Evolutionary conservation across 2,113 vertebrate genomes (phyloP).

Genomic region (Leucosticte australis): DNA sequence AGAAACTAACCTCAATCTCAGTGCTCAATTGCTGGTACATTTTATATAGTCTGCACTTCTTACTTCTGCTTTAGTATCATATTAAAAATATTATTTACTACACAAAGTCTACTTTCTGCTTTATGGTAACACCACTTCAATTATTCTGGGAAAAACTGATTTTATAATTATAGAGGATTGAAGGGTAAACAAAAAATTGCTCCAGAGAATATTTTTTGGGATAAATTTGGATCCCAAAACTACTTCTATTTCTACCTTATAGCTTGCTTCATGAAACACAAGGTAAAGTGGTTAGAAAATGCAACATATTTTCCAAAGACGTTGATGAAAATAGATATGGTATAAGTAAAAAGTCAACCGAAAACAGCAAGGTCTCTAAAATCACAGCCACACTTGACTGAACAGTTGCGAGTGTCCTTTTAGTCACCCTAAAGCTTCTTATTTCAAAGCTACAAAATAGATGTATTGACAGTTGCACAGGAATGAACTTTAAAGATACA

Average conservation of each 20-base stretch:
- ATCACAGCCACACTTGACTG: neutral
- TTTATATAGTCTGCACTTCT: neutral
- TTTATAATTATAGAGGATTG: neutral
- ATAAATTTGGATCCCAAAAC: neutral
- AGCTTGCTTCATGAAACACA: neutral
- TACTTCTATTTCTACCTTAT: neutral
- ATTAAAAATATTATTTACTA: neutral
- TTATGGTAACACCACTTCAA: neutral
- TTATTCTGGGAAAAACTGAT: neutral
- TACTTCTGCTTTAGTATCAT: neutral
- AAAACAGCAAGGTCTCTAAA: neutral
- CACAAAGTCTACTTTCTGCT: neutral
- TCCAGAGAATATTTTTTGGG: neutral
- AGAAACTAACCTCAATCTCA: neutral
- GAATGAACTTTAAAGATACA: slow-evolving; percentile 53
- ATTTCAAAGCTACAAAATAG: slow-evolving; percentile 1
- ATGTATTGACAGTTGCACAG: slow-evolving; percentile 39
- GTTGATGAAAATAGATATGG: neutral
- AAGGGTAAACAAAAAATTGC: neutral
- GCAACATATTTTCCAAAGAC: neutral
- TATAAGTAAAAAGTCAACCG: slow-evolving; percentile 25
- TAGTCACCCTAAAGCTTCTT: slow-evolving; percentile 34
- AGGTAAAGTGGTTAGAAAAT: neutral
- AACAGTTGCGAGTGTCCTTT: neutral
- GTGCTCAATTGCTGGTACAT: neutral